Evolutionary conservation across 2,888 invertebrate genomes (phyloP).

Genomic region (Smittia aterrima): DNA sequence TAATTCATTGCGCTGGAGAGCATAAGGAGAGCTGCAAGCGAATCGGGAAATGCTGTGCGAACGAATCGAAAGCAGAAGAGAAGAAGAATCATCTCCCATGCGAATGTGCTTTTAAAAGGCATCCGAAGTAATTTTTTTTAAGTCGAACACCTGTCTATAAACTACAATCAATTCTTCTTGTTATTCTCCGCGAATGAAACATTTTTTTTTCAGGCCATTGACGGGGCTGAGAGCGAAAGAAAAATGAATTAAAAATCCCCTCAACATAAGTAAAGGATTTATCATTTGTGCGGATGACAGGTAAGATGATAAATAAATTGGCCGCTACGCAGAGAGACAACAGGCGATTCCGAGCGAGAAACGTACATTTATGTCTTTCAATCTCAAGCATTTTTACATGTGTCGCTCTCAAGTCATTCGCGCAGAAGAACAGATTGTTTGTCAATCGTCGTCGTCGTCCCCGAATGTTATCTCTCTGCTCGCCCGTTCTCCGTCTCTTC

Average conservation of each 20-base stretch:
- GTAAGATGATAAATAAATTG: slow-evolving; percentile 32
- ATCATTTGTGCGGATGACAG: slow-evolving; percentile 13
- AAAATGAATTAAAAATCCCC: slow-evolving; percentile 24
- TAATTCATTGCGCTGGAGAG: no score
- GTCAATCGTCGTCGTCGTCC: background rate
- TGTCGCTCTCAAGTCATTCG: background rate
- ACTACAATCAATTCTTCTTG: slow-evolving; percentile 30
- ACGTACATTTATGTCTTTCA: background rate
- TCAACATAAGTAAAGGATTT: slow-evolving; percentile 33
- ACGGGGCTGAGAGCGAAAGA: background rate
- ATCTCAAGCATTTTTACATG: slow-evolving; percentile 2
- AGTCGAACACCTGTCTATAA: slow-evolving; percentile 37
- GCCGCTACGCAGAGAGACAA: background rate
- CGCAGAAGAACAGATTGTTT: slow-evolving; percentile 10
- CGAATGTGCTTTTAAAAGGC: slow-evolving; percentile 6
- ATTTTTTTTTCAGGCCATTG: background rate
- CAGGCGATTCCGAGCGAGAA: background rate
- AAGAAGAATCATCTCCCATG: slow-evolving; percentile 18
- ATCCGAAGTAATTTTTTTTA: slow-evolving; percentile 23
- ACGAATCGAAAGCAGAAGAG: background rate
- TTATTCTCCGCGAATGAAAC: background rate
- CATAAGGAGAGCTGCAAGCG: no score
- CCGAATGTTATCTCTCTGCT: slow-evolving; percentile 10
- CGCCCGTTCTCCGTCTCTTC: background rate
- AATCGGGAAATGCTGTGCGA: no score